Base-by-base conservation (phyloP, 2,797 vertebrate genomes). In the Paedocypris micromegethes region DNA sequence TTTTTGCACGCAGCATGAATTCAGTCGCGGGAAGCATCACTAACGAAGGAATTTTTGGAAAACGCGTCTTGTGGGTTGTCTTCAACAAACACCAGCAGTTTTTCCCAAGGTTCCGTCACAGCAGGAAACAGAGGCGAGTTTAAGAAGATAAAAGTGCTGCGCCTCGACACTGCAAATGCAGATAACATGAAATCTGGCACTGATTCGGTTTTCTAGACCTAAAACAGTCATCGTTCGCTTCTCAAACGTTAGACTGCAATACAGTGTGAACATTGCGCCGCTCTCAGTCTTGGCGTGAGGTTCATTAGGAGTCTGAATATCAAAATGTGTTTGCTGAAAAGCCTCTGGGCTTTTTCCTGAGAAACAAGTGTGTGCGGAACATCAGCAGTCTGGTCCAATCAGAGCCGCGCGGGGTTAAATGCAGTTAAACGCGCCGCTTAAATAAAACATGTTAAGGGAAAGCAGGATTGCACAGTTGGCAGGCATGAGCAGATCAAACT, bases 91-190 rank as follows among this genome's bases (percentile, higher is more conserved):
- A 9, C 8, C 5, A 52, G 48, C 5, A 38, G 44, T 57, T 58
- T 4, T 3, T 2, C 3, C 4, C 50, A 7, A 23, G 9, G 57
- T 53, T 1, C 6, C 4, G 38, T 60, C 66, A 68, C 58, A 54
- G 66, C 58, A 46, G 66, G 58, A 53, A 50, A 23, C 7, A 3
- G 49, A 52, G 57, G 48, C 46, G 42, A 47, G 66, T 53, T 53
- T 40, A 51, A 47, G 48, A 53, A 68, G 66, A 68, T 60, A 59
- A 68, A 68, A 59, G 66, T 39, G 64, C 9, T 2, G 46, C 2
- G 45, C 40, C 47, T 4, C 2, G 46, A 40, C 41, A 9, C 48
- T 52, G 49, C 56, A 59, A 45, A 5, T n/a, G 52, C 66, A 45
- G 56, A 68, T 68, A 68, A 64, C 6, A 4, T 3, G 1, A 39